phyloP scores from a whole-genome alignment of 2,797 vertebrate species.

The Myioborus miniatus region DNA sequence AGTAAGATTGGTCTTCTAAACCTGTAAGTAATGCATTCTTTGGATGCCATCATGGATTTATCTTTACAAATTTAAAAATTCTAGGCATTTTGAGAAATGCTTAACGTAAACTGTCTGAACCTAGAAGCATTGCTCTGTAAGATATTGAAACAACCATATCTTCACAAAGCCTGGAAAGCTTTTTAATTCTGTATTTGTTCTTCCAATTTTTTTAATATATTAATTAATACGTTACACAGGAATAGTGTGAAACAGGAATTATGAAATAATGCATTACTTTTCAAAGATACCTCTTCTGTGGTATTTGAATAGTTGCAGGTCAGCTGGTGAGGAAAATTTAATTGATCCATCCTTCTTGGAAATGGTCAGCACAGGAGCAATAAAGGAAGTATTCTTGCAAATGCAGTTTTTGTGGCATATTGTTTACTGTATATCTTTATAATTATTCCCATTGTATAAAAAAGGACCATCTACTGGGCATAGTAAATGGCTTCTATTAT shows the following conservation, averaged over 20 bases:
- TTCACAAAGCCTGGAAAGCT: not conserved
- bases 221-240: not conserved
- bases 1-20: not conserved
- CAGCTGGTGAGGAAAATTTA: not conserved
- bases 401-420: not conserved
- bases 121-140: not conserved
- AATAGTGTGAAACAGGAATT: not conserved
- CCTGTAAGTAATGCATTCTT: not conserved
- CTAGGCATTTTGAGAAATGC: not conserved
- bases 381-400: not conserved
- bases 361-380: not conserved
- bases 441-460: not conserved
- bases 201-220: not conserved
- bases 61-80: not conserved
- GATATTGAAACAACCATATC: not conserved
- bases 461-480: not conserved
- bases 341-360: not conserved
- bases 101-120: not conserved
- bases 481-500: slow-evolving; percentile 14
- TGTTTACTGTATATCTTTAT: slow-evolving; percentile 10
- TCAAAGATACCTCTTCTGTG: not conserved
- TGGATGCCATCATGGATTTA: not conserved
- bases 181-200: not conserved
- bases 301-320: not conserved
- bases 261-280: not conserved